These are phyloP conservation scores for Nephila pilipes DNA, from an alignment of 1,140 invertebrate species.

Conservation along the genomic window DNA sequence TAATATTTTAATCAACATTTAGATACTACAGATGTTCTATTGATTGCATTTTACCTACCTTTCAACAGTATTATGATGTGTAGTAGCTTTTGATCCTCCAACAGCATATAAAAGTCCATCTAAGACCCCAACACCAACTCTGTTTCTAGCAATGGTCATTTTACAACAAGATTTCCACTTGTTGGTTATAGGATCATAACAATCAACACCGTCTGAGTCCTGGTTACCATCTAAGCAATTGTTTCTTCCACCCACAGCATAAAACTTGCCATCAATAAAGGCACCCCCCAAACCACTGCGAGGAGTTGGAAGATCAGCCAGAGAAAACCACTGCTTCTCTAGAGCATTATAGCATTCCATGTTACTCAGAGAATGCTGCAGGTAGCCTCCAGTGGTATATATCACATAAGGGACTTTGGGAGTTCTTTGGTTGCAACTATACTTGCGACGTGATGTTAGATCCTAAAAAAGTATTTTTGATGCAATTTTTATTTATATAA, in stretches of 20 bases:
- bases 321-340: conserved; percentile 90
- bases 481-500: no score
- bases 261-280: conserved; percentile 90
- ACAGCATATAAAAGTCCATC: conserved; percentile 96
- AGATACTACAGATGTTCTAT: no score
- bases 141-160: conserved; percentile 97
- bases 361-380: conserved; percentile 90
- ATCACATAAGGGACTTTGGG: conserved; percentile 93
- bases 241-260: conserved; percentile 94
- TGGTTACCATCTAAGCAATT: conserved; percentile 91
- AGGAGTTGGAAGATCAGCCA: conserved; percentile 90
- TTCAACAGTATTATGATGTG: conserved; percentile 93
- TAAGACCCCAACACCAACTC: conserved; percentile 97
- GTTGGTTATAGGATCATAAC: conserved; percentile 96
- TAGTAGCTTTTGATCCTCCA: conserved; percentile 90
- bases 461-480: conserved; percentile 82
- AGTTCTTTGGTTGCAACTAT: conserved; percentile 89
- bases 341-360: conserved; percentile 93
- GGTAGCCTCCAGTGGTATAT: conserved; percentile 94
- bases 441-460: conserved; percentile 90
- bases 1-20: no score
- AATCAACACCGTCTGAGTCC: conserved; percentile 90
- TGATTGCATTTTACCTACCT: conserved; percentile 83
- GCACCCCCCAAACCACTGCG: conserved; percentile 93
- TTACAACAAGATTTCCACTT: conserved; percentile 99